phyloP scores from a whole-genome alignment of 1,140 invertebrate genomes.

The Scaptomyza pallida region DNA sequence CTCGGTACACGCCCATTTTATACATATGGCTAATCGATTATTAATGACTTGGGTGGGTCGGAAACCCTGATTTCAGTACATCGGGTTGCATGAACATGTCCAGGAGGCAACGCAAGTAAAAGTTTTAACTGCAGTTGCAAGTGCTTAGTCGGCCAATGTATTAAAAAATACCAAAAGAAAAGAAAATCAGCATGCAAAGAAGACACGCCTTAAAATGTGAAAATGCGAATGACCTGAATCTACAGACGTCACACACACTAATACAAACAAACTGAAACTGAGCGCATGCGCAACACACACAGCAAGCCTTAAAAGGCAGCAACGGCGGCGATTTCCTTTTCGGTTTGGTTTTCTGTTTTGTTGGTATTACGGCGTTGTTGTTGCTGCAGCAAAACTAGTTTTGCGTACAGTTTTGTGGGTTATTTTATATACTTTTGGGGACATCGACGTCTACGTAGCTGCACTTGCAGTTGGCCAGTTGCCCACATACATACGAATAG shows the following conservation, averaged over 20 bases:
- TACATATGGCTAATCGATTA: slow-evolving; percentile 74
- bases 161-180: slow-evolving; percentile 38
- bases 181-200: slow-evolving; percentile 64
- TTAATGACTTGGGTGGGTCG: slow-evolving; percentile 78
- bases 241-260: slow-evolving; percentile 31
- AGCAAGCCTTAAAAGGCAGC: slow-evolving; percentile 58
- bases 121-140: slow-evolving; percentile 53
- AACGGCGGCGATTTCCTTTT: slow-evolving; percentile 77
- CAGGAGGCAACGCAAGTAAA: slow-evolving; percentile 63
- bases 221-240: slow-evolving; percentile 81
- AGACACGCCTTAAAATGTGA: slow-evolving; percentile 78
- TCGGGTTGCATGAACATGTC: slow-evolving; percentile 29
- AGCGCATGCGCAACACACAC: slow-evolving; percentile 73
- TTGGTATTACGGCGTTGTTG: slow-evolving; percentile 3
- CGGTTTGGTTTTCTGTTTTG: slow-evolving; percentile 27
- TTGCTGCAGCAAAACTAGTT: slow-evolving; percentile 69
- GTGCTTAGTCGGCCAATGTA: slow-evolving; percentile 13
- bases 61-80: slow-evolving; percentile 33
- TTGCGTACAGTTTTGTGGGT: slow-evolving; percentile 50
- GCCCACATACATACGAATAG: slow-evolving; percentile 23
- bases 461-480: slow-evolving; percentile 74
- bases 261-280: slow-evolving; percentile 31
- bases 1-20: neutral
- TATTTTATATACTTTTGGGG: slow-evolving; percentile 46
- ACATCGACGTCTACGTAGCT: slow-evolving; percentile 46